These are phyloP conservation scores for Pediacus dermestoides DNA, from an alignment of 2,888 invertebrate genomes.

Conservation along the genomic window DNA sequence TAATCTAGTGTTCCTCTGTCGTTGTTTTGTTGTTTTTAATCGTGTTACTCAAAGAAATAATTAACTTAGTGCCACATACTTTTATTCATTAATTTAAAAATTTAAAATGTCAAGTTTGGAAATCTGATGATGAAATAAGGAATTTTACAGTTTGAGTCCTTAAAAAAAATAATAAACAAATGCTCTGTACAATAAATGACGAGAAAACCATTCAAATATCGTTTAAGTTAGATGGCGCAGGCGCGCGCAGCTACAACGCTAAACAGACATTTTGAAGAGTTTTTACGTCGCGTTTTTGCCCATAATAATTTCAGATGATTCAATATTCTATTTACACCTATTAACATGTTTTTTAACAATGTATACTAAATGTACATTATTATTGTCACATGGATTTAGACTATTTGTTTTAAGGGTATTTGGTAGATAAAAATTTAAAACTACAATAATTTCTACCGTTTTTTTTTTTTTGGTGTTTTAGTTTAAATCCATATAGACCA, in stretches of 20 bases:
- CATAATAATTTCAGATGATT: slow-evolving; percentile 12
- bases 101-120: too few species aligned
- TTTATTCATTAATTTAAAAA: slow-evolving; percentile 26
- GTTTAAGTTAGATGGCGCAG: too few species aligned
- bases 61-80: slow-evolving; percentile 17
- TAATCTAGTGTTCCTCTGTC: background rate
- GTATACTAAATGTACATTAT: too few species aligned
- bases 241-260: background rate
- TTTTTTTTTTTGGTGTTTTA: too few species aligned
- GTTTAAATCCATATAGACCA: too few species aligned
- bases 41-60: slow-evolving; percentile 7
- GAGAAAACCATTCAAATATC: background rate
- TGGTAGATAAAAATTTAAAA: too few species aligned
- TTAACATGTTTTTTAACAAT: slow-evolving; percentile 19
- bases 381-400: too few species aligned
- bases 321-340: slow-evolving; percentile 26
- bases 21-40: background rate
- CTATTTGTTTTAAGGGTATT: too few species aligned
- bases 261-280: slow-evolving; percentile 2
- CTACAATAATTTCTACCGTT: too few species aligned
- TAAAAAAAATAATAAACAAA: slow-evolving; percentile 20
- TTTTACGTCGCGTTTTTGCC: slow-evolving; percentile 2
- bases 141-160: slow-evolving; percentile 23
- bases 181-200: too few species aligned
- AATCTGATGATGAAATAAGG: slow-evolving; percentile 12